Base-by-base conservation (phyloP, 2,797 vertebrate genomes). In the Microchirus variegatus region DNA sequence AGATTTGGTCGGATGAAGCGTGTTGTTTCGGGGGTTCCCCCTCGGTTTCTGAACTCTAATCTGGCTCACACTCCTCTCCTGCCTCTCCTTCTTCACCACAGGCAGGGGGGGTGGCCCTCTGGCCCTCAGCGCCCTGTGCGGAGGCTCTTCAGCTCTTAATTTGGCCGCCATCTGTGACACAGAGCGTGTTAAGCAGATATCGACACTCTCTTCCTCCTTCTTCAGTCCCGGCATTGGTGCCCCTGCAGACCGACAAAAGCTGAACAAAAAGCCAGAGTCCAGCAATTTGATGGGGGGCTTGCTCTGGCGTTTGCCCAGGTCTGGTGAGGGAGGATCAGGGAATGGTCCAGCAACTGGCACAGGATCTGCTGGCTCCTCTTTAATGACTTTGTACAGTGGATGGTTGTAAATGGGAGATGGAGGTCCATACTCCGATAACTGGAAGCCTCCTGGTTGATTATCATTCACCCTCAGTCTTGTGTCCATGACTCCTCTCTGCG, bases 241-340 rank as follows among this genome's bases (percentile, higher is more conserved):
- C 18, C 86, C 87, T 2, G 84, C 55, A 4, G 91, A 90, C 26
- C 92, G 88, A 55, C 91, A 94, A 79, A 94, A 92, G 62, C 90
- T 92, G 61, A 95, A 94, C 47, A 94, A 83, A 62, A 95, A 94
- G 50, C 94, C 93, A 0, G 93, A 93, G 81, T 95, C 94, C 59
- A 95, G 81, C 36, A 94, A 71, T 61, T 94, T 95, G 61, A 94
- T 89, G 45, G 93, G 93, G 50, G 93, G 93, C 67, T 94, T 95
- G 86, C 92, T 94, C 84, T 92, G 93, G 26, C 94, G 92, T 70
- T 95, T 95, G 36, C 93, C 94, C 57, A 93, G 68, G 65, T 92
- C 92, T 1, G 89, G 89, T 6, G 85, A 83, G 3, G 92, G 87
- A n/a, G 85, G 83, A 14, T 88, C 86, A 2, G 83, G 56, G 50